These are phyloP conservation scores for Bellardia bayeri DNA, from an alignment of 2,888 invertebrate species.

Conservation along the genomic window DNA sequence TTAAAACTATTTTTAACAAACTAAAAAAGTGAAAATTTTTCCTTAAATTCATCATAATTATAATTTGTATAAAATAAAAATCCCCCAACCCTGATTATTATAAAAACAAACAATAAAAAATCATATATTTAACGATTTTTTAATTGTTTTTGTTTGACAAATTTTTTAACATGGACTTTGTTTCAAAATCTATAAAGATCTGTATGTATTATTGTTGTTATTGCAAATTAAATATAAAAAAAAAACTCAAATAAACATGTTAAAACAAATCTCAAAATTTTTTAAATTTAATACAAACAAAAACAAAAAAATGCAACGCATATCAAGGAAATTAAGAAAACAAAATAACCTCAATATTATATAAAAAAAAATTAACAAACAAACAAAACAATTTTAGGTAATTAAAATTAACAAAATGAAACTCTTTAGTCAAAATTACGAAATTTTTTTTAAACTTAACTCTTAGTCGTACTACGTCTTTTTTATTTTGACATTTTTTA, in stretches of 20 bases:
- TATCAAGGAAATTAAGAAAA: slow-evolving; percentile 71
- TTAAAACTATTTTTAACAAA: slow-evolving; percentile 59
- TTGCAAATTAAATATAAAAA: slow-evolving; percentile 49
- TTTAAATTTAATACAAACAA: slow-evolving; percentile 48
- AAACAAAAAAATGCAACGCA: slow-evolving; percentile 69
- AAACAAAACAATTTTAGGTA: slow-evolving; percentile 78
- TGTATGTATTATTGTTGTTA: slow-evolving; percentile 72
- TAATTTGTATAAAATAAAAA: slow-evolving; percentile 65
- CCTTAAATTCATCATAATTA: slow-evolving; percentile 72
- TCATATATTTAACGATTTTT: slow-evolving; percentile 51
- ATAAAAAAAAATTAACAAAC: slow-evolving; percentile 70
- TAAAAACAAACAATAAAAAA: slow-evolving; percentile 37
- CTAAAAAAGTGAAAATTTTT: slow-evolving; percentile 70
- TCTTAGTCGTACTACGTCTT: slow-evolving; percentile 79
- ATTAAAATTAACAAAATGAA: slow-evolving; percentile 77
- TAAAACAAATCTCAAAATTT: slow-evolving; percentile 71
- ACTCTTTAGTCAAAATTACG: slow-evolving; percentile 80
- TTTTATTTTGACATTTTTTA: slow-evolving; percentile 80
- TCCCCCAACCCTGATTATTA: slow-evolving; percentile 37
- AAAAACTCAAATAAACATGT: slow-evolving; percentile 55
- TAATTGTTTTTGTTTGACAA: slow-evolving; percentile 23
- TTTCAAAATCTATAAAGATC: slow-evolving; percentile 63
- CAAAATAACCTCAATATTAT: slow-evolving; percentile 75
- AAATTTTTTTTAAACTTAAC: slow-evolving; percentile 77
- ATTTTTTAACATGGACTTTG: slow-evolving; percentile 60